phyloP scores from a whole-genome alignment of 2,797 vertebrate genomes.

The Poeciliopsis infans region DNA sequence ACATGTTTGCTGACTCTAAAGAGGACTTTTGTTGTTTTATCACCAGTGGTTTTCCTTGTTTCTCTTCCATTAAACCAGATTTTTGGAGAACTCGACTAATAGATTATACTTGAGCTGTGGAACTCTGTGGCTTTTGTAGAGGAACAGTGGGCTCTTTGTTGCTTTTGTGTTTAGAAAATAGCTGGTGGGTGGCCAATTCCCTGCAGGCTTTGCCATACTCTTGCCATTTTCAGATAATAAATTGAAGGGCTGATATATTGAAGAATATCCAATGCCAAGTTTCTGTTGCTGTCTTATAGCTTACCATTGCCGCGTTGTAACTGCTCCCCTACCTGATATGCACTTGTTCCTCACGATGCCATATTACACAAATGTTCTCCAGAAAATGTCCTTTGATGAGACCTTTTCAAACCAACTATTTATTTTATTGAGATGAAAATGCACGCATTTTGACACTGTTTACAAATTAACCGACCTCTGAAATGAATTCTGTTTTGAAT shows the following conservation, averaged over 20 bases:
- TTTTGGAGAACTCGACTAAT: neutral
- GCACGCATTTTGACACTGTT: neutral
- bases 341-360: neutral
- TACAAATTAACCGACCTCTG: neutral
- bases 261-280: neutral
- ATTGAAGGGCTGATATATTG: neutral
- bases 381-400: neutral
- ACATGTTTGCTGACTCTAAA: neutral
- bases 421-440: neutral
- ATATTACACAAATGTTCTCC: neutral
- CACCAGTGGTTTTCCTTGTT: neutral
- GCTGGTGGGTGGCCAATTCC: neutral
- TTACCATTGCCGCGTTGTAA: neutral
- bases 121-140: neutral
- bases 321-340: neutral
- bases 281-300: neutral
- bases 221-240: neutral
- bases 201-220: neutral
- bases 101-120: neutral
- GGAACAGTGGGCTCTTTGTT: neutral
- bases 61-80: neutral
- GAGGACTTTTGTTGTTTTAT: neutral
- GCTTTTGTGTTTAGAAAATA: slow-evolving; percentile 1
- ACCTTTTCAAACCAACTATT: neutral
- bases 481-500: neutral